phyloP scores from a whole-genome alignment of 2,888 invertebrate genomes.

The Dioctria rufipes region DNA sequence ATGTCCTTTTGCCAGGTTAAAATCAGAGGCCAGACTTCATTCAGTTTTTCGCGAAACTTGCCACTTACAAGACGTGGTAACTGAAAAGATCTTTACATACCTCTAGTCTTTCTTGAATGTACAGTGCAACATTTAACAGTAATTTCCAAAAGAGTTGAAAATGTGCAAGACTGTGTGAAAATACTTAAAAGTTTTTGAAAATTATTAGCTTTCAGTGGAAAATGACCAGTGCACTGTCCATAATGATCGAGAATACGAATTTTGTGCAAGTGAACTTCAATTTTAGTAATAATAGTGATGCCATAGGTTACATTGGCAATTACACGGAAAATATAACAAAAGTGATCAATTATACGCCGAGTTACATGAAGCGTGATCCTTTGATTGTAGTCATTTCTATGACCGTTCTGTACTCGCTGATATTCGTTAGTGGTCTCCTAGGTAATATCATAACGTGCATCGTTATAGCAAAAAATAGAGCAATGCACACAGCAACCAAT shows the following conservation, averaged over 20 bases:
- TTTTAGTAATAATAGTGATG: constrained; percentile 25
- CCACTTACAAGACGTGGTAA: constrained; percentile 2
- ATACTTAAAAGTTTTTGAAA: background rate
- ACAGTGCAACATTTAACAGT: background rate
- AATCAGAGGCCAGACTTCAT: background rate
- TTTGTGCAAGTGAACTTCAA: constrained; percentile 37
- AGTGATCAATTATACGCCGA: constrained; percentile 16
- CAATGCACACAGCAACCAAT: constrained; percentile 83
- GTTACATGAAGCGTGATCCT: constrained; percentile 20
- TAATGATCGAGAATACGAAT: constrained; percentile 30
- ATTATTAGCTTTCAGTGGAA: background rate
- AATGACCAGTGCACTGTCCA: background rate
- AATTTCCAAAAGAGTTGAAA: background rate
- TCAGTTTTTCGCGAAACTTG: constrained; percentile 40
- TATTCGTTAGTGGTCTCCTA: constrained; percentile 76
- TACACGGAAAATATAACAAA: constrained; percentile 18
- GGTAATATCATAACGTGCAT: constrained; percentile 85
- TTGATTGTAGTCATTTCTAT: constrained; percentile 70
- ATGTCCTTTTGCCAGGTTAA: background rate
- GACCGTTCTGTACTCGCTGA: constrained; percentile 76
- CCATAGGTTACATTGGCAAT: background rate
- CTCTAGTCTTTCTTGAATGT: background rate
- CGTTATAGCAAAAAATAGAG: constrained; percentile 82
- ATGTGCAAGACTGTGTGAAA: background rate
- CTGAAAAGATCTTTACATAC: background rate